These are phyloP conservation scores for Itoplectis maculator DNA, from an alignment of 2,888 invertebrate genomes.

Conservation along the genomic window DNA sequence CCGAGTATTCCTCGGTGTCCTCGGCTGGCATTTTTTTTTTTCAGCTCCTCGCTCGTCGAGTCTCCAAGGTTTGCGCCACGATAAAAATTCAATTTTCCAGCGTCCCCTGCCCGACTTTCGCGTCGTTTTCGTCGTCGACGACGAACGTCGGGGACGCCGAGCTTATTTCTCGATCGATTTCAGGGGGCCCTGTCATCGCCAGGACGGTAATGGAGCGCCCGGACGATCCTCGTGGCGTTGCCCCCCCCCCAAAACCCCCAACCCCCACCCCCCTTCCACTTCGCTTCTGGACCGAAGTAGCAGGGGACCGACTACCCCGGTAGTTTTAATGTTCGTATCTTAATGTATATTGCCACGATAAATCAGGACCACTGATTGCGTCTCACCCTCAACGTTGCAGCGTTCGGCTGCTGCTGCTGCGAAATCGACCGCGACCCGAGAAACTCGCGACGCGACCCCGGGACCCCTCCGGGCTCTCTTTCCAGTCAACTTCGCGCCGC, in stretches of 20 bases:
- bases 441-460: slow-evolving; percentile 52
- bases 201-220: slow-evolving; percentile 77
- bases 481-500: slow-evolving; percentile 18
- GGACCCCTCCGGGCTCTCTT: slow-evolving; percentile 12
- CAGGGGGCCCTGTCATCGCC: slow-evolving; percentile 70
- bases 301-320: slow-evolving; percentile 78
- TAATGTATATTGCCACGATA: slow-evolving; percentile 85
- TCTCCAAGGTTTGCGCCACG: slow-evolving; percentile 39
- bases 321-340: slow-evolving; percentile 85
- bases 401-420: slow-evolving; percentile 40
- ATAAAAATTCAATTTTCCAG: slow-evolving; percentile 67
- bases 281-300: slow-evolving; percentile 48
- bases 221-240: slow-evolving; percentile 40
- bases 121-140: slow-evolving; percentile 7
- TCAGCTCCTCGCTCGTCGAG: too few relatives aligned
- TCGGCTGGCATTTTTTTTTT: slow-evolving; percentile 1
- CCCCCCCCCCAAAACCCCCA: slow-evolving; percentile 37
- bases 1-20: slow-evolving; percentile 5
- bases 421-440: slow-evolving; percentile 45
- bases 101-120: slow-evolving; percentile 26
- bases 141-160: slow-evolving; percentile 26
- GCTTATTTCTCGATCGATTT: slow-evolving; percentile 71
- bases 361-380: slow-evolving; percentile 84
- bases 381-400: slow-evolving; percentile 74
- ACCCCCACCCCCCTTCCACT: too few relatives aligned